A percentile compares a stretch with the other conserved stretches of the same genome.
Conservation (phyloP, 2,888 invertebrate species). For the Apotomis capreana region DNA sequence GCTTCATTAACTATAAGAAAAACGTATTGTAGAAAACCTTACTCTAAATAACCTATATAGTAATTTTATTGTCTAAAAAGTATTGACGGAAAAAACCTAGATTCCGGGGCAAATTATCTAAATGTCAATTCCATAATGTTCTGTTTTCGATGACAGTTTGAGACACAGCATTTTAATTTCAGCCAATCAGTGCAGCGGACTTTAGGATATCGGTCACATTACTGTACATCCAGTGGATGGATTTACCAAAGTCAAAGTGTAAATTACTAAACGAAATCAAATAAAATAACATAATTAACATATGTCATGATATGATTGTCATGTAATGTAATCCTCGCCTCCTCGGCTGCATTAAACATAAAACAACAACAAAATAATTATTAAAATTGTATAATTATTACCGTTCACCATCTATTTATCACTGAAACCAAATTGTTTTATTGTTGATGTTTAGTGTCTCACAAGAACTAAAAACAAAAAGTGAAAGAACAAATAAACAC, state of each 20-base stretch:
- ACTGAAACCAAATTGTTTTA: background rate
- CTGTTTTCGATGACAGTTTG: background rate
- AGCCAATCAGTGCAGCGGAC: conserved; percentile 8
- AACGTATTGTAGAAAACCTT: too few species aligned
- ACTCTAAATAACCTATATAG: too few species aligned
- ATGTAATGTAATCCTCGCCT: conserved; percentile 9
- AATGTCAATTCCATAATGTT: background rate
- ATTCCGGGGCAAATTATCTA: conserved; percentile 6
- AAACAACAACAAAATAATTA: conserved; percentile 21
- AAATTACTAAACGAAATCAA: background rate
- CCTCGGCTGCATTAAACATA: conserved; percentile 14
- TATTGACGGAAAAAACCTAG: background rate
- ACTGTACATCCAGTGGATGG: conserved; percentile 4
- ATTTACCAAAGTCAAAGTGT: background rate
- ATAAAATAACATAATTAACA: background rate
- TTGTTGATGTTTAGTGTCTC: background rate
- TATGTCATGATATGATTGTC: conserved; percentile 2
- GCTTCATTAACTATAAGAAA: too few species aligned
- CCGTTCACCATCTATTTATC: background rate
- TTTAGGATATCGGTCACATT: background rate
- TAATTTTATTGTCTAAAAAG: too few species aligned
- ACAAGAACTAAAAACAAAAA: background rate
- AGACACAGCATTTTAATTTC: background rate
- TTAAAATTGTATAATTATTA: conserved; percentile 8
- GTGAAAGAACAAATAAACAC: background rate